These are phyloP conservation scores for Geopemphigus sp. DNA, from an alignment of 1,140 invertebrate genomes.

Conservation along the genomic window DNA sequence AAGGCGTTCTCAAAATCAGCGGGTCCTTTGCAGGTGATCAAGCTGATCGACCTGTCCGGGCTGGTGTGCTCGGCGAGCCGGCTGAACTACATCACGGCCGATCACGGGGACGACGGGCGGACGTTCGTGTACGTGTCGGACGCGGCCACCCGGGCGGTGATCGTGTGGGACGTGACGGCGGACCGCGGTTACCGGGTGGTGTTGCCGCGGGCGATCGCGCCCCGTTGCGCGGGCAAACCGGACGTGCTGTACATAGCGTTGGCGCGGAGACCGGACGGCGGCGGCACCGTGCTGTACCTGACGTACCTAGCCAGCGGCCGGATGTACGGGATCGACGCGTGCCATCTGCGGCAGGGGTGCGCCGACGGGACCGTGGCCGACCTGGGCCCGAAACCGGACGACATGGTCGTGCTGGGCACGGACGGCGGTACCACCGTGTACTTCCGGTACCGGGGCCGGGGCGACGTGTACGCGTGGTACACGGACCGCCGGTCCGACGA, in stretches of 20 bases:
- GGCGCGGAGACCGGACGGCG: conserved; percentile 56
- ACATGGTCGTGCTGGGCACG: conserved; percentile 63
- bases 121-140: conserved; percentile 62
- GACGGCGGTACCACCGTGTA: conserved; percentile 62
- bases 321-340: conserved; percentile 61
- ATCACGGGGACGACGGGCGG: conserved; percentile 59
- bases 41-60: conserved; percentile 61
- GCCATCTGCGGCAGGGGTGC: conserved; percentile 58
- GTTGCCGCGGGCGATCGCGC: conserved; percentile 56
- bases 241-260: conserved; percentile 64
- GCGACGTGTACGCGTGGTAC: conserved; percentile 65
- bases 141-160: conserved; percentile 62
- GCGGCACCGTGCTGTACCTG: conserved; percentile 61
- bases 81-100: conserved; percentile 65
- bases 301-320: conserved; percentile 61
- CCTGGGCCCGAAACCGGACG: conserved; percentile 60
- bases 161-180: conserved; percentile 64
- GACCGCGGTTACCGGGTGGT: conserved; percentile 57
- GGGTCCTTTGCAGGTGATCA: conserved; percentile 60
- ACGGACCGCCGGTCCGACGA: conserved; percentile 59
- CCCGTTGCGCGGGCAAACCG: conserved; percentile 52
- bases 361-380: conserved; percentile 58
- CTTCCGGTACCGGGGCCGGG: conserved; percentile 60
- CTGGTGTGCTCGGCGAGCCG: conserved; percentile 58
- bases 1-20: too few relatives aligned